phyloP scores from a whole-genome alignment of 2,113 vertebrate species.

The Pterocles burchelli region DNA sequence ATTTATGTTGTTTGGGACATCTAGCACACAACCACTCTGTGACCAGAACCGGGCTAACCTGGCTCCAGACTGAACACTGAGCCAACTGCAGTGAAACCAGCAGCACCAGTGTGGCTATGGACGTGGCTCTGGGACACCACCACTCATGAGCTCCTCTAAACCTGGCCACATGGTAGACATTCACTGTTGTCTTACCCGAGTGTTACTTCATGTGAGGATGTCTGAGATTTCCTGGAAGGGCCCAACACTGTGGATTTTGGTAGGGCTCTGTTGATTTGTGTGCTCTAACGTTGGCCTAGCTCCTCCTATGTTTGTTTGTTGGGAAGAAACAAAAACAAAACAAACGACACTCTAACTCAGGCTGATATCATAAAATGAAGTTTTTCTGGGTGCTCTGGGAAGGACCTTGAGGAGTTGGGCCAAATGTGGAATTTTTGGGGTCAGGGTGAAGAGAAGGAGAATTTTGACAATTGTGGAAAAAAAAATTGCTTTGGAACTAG shows the following conservation, averaged over 20 bases:
- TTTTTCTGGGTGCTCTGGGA: neutral
- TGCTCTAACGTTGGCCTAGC: neutral
- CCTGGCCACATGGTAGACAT: neutral
- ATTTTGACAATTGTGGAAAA: neutral
- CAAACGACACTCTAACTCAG: neutral
- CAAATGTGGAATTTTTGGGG: neutral
- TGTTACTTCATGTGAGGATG: neutral
- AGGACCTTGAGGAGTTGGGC: neutral
- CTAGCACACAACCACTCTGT: neutral
- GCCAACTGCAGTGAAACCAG: neutral
- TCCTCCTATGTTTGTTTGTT: neutral
- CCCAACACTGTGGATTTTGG: neutral
- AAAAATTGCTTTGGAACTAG: neutral
- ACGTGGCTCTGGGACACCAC: neutral
- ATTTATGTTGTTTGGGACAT: neutral
- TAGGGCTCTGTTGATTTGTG: neutral
- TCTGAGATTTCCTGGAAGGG: neutral
- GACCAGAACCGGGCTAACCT: fast-evolving
- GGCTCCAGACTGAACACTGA: neutral
- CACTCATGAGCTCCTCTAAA: neutral
- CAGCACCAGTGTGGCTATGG: fast-evolving
- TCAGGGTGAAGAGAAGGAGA: neutral
- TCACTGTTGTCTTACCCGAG: neutral
- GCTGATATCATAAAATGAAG: neutral
- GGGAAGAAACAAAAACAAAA: neutral